phyloP scores from a whole-genome alignment of 2,797 vertebrate species.

The Micrastur ruficollis region DNA sequence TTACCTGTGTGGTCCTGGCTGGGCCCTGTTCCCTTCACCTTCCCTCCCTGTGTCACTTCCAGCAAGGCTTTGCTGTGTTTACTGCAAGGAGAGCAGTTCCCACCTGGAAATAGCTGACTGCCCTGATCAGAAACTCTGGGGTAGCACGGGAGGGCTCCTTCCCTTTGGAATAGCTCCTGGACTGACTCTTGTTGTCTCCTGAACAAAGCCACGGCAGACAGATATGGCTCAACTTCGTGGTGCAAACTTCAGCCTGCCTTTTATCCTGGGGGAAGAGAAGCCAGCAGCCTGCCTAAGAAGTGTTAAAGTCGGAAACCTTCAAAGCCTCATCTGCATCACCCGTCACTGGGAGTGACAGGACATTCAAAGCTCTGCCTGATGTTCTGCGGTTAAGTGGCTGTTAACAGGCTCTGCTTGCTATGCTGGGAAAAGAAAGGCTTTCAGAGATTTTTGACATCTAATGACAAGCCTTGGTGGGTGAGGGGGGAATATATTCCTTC shows the following conservation, averaged over 20 bases:
- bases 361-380: not conserved
- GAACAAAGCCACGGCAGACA: not conserved
- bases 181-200: not conserved
- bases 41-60: not conserved
- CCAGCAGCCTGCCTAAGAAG: not conserved
- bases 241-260: not conserved
- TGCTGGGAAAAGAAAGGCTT: not conserved
- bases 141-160: not conserved
- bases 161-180: not conserved
- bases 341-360: not conserved
- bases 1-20: not conserved
- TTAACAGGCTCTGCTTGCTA: not conserved
- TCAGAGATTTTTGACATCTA: not conserved
- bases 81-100: not conserved
- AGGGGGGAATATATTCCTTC: not conserved
- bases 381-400: not conserved
- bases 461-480: not conserved
- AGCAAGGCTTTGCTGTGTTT: not conserved
- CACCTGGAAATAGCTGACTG: not conserved
- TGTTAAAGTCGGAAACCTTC: not conserved
- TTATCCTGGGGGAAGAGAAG: not conserved
- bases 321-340: not conserved
- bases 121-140: not conserved
- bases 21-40: not conserved
- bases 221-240: not conserved